phyloP scores from a whole-genome alignment of 2,888 invertebrate species.

The Pelosia muscerda region DNA sequence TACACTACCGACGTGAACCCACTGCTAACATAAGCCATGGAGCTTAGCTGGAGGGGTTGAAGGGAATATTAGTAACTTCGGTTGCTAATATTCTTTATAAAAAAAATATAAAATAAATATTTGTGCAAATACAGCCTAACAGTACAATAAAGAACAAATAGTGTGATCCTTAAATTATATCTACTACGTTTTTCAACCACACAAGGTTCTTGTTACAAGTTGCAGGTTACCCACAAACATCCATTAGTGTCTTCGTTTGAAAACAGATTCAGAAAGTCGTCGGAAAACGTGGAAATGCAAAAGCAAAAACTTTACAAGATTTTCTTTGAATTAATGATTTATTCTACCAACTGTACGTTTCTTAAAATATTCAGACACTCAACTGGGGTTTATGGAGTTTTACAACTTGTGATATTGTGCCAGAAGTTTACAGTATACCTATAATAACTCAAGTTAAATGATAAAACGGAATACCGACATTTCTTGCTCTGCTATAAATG shows the following conservation, averaged over 20 bases:
- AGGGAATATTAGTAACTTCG: too few relatives aligned
- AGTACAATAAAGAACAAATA: background rate
- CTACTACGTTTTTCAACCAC: background rate
- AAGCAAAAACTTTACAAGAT: constrained; percentile 3
- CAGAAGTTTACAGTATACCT: background rate
- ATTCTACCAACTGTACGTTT: background rate
- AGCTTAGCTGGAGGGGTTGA: too few relatives aligned
- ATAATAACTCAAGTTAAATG: background rate
- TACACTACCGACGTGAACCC: too few relatives aligned
- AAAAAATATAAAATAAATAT: too few relatives aligned
- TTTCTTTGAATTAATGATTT: constrained; percentile 5
- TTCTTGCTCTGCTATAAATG: background rate
- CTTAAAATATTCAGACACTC: background rate
- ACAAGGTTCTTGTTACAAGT: background rate
- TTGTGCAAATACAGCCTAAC: background rate
- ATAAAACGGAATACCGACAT: background rate
- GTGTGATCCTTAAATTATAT: too few relatives aligned
- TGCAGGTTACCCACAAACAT: background rate
- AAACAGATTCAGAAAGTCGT: background rate
- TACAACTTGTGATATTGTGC: constrained; percentile 3
- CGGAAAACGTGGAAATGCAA: background rate
- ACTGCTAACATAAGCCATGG: too few relatives aligned
- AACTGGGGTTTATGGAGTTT: constrained; percentile 6
- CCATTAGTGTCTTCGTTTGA: background rate
- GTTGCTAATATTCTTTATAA: too few relatives aligned